phyloP scores from a whole-genome alignment of 2,888 invertebrate species.

The Drosophila diplacantha region DNA sequence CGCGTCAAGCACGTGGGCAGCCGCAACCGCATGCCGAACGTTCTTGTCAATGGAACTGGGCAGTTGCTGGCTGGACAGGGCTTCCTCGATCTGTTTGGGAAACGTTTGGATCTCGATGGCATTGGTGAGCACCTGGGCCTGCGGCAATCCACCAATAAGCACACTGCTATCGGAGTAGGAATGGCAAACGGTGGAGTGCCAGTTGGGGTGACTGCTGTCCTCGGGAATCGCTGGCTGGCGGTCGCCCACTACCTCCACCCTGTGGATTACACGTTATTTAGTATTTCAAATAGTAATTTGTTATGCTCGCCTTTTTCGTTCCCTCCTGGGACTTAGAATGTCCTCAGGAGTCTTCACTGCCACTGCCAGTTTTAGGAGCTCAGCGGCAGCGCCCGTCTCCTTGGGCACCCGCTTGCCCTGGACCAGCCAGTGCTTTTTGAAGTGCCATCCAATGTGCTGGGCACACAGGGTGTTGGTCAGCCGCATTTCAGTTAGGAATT shows the following conservation, averaged over 20 bases:
- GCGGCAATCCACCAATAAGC: constrained; percentile 84
- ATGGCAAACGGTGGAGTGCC: constrained; percentile 82
- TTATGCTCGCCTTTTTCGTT: constrained; percentile 40
- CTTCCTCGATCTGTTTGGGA: constrained; percentile 81
- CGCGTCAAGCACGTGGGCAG: constrained; percentile 86
- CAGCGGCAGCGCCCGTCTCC: constrained; percentile 80
- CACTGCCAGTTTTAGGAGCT: constrained; percentile 81
- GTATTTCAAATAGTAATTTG: background rate
- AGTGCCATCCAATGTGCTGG: constrained; percentile 86
- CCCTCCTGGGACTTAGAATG: constrained; percentile 78
- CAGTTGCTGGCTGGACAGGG: constrained; percentile 78
- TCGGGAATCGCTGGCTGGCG: constrained; percentile 70
- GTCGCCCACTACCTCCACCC: constrained; percentile 50
- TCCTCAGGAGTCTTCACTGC: constrained; percentile 82
- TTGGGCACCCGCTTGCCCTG: constrained; percentile 82
- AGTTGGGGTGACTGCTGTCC: constrained; percentile 83
- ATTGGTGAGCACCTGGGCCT: constrained; percentile 90
- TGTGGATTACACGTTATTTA: constrained; percentile 2
- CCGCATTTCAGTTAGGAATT: constrained; percentile 80
- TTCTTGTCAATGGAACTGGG: constrained; percentile 80
- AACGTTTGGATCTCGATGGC: constrained; percentile 82
- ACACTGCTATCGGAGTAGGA: constrained; percentile 82
- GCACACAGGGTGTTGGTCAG: constrained; percentile 81
- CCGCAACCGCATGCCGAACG: constrained; percentile 82
- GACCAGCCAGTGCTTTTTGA: constrained; percentile 84